These are phyloP conservation scores for Acomys russatus DNA, from an alignment of 2,797 vertebrate genomes.

Conservation along the genomic window DNA sequence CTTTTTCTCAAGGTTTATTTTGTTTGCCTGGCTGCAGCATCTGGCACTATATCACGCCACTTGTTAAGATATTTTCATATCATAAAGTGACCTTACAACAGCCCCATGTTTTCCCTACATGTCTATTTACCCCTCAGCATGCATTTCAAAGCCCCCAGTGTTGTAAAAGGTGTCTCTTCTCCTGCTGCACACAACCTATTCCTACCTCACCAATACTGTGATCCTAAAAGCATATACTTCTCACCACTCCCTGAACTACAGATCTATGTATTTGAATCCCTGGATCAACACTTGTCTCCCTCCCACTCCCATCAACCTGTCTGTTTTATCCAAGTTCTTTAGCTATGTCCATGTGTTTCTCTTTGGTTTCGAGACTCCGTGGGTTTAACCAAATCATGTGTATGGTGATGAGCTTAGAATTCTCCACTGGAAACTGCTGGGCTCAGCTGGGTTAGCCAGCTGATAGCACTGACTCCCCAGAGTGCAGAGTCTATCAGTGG, in stretches of 20 bases:
- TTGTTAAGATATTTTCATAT: background rate
- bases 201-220: background rate
- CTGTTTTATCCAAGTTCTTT: background rate
- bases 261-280: background rate
- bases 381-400: background rate
- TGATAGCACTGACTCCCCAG: background rate
- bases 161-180: background rate
- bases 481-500: background rate
- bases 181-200: background rate
- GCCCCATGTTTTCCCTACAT: background rate
- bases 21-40: background rate
- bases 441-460: background rate
- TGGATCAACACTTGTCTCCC: background rate
- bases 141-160: background rate
- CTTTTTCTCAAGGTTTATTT: background rate
- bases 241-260: background rate
- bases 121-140: background rate
- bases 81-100: background rate
- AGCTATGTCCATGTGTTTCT: background rate
- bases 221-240: background rate
- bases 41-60: background rate
- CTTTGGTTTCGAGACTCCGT: background rate
- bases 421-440: background rate
- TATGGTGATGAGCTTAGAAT: background rate
- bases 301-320: background rate